Conservation (phyloP, 2,888 invertebrate genomes). For the Oegoconia quadripuncta region DNA sequence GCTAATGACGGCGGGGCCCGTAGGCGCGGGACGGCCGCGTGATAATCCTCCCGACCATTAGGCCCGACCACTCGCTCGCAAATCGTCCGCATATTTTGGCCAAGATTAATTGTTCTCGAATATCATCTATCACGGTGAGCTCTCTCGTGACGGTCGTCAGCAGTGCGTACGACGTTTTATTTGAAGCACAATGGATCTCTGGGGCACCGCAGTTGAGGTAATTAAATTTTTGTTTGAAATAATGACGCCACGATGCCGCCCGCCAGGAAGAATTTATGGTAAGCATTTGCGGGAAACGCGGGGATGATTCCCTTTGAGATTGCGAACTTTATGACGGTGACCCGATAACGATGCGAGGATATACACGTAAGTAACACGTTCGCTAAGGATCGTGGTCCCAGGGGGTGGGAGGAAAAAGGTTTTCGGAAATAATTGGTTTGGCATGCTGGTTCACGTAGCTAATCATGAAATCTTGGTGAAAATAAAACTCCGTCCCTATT, state of each 20-base stretch:
- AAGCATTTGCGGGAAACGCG: slow-evolving; percentile 32
- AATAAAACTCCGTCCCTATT: too few relatives aligned
- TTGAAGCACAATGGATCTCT: slow-evolving; percentile 62
- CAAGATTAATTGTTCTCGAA: slow-evolving; percentile 79
- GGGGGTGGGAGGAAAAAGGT: slow-evolving; percentile 4
- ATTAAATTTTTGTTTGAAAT: slow-evolving; percentile 62
- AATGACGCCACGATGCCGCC: too few relatives aligned
- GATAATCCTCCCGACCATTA: slow-evolving; percentile 75
- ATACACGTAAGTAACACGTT: slow-evolving; percentile 8
- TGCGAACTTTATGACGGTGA: slow-evolving; percentile 30
- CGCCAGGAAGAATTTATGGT: slow-evolving; percentile 31
- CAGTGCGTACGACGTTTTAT: slow-evolving; percentile 76
- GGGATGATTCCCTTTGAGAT: slow-evolving; percentile 26
- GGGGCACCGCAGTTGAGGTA: slow-evolving; percentile 55
- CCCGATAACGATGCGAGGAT: slow-evolving; percentile 21
- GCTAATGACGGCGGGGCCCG: slow-evolving; percentile 61
- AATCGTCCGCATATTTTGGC: slow-evolving; percentile 79
- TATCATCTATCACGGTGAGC: slow-evolving; percentile 78
- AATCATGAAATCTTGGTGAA: too few relatives aligned
- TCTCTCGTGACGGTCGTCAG: slow-evolving; percentile 71
- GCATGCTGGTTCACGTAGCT: too few relatives aligned
- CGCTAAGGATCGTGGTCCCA: slow-evolving; percentile 5
- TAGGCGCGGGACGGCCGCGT: slow-evolving; percentile 53
- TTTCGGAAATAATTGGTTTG: slow-evolving; percentile 7
- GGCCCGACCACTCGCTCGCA: slow-evolving; percentile 76